A percentile compares a stretch with the other conserved stretches of the same genome.
Conservation (phyloP, 2,797 vertebrate genomes). For the Poecile montanus region DNA sequence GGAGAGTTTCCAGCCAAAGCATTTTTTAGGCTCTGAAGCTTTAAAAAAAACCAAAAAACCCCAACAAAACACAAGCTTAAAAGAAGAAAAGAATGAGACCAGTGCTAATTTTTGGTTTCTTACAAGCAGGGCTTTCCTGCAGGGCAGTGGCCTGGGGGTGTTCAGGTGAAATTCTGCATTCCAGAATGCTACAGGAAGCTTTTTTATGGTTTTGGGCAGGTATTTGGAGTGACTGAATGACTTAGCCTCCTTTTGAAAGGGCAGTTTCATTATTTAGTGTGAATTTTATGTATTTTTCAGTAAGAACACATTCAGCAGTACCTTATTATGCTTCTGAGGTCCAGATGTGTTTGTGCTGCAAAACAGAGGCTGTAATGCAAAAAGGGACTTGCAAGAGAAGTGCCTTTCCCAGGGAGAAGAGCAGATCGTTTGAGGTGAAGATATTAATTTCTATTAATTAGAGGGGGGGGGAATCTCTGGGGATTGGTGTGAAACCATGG, state of each 20-base stretch:
- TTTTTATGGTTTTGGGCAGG: background rate
- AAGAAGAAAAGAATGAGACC: background rate
- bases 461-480: background rate
- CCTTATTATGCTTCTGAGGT: background rate
- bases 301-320: background rate
- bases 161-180: background rate
- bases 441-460: background rate
- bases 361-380: background rate
- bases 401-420: background rate
- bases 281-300: background rate
- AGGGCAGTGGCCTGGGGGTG: background rate
- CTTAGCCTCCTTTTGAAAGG: background rate
- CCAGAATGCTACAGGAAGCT: background rate
- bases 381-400: background rate
- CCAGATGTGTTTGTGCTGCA: background rate
- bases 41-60: background rate
- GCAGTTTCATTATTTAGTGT: background rate
- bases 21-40: background rate
- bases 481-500: background rate
- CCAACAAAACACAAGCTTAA: background rate
- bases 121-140: background rate
- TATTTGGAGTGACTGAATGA: background rate
- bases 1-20: background rate
- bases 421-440: background rate
- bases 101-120: background rate